Evolutionary conservation across 2,797 vertebrate species (phyloP), one percentile per base, ranked within the genome.

Genomic region (Atherinosoma microstoma): DNA sequence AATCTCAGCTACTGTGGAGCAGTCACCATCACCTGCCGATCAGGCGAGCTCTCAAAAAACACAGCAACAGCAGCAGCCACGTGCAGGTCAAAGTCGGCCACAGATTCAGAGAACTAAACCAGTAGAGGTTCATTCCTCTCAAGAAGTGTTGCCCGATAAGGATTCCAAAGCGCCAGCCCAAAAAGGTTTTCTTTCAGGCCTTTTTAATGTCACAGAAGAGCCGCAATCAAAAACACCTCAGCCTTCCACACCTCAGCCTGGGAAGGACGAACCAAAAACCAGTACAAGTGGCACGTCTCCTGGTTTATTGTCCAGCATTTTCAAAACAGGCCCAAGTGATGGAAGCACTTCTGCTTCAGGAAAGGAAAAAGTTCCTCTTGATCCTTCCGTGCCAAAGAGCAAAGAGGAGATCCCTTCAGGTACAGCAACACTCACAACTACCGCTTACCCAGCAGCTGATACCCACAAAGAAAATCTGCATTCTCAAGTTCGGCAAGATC

Each of bases 151-250:
- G n/a, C 45, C 66, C 62, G 94, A 95, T 85, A 94, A 90, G 0
- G 89, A 95, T 66, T 82, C 84, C 20, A 95, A 94, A 77, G 89
- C 32, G 76, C 68, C 49, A 58, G 47, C 82, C 69, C 75, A 90
- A 76, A 95, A 95, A 82, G 90, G 93, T n/a, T 93, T 97, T 70
- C 87, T 96, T 47, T 95, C 95, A 78, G 94, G 94, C 57, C 86
- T 97, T 76, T 94, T 97, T 86, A 93, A 83, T 78, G 76, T 71
- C 58, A 90, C 93, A 61, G 94, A 77, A 65, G 95, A 95, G 58
- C 38, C 88, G 29, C 58, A 60, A 69, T 89, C 94, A 82, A 92
- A 90, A 47, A 49, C 56, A 64, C 75, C 91, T 73, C 89, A 92
- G 32, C 58, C 67, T 78, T 72, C 84, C 64, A 18, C 38, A 32